These are phyloP conservation scores for Ellobius talpinus DNA, from an alignment of 2,113 vertebrate species.

Conservation along the genomic window DNA sequence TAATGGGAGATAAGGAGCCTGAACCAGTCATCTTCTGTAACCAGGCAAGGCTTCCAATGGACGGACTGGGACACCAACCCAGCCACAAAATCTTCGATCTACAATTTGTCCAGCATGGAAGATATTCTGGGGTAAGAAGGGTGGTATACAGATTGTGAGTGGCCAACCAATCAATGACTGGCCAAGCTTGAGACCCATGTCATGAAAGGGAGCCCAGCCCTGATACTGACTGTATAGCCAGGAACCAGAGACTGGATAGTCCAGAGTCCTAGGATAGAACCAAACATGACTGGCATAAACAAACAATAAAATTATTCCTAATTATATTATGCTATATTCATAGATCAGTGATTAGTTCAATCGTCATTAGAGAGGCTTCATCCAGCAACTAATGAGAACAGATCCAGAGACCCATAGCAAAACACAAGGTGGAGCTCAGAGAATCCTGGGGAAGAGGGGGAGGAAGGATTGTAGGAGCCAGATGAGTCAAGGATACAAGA, in stretches of 20 bases:
- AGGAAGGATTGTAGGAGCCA: background rate
- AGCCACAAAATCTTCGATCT: background rate
- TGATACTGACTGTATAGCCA: background rate
- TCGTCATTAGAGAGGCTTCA: background rate
- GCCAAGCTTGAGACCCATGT: background rate
- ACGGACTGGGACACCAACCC: background rate
- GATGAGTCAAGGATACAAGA: background rate
- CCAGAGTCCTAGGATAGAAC: background rate
- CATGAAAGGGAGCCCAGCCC: background rate
- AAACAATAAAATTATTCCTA: background rate
- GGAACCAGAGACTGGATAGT: background rate
- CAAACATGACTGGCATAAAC: background rate
- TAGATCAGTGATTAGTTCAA: background rate
- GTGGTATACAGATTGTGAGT: background rate
- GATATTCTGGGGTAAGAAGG: background rate
- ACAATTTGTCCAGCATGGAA: background rate
- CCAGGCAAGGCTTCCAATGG: background rate
- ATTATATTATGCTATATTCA: background rate
- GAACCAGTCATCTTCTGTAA: no score
- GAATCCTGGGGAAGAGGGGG: background rate
- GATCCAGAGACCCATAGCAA: background rate
- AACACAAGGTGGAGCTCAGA: background rate
- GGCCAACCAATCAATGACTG: background rate
- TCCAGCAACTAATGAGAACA: background rate
- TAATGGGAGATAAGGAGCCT: no score